Evolutionary conservation across 2,113 vertebrate genomes (phyloP).

Genomic region (Oreotragus oreotragus): DNA sequence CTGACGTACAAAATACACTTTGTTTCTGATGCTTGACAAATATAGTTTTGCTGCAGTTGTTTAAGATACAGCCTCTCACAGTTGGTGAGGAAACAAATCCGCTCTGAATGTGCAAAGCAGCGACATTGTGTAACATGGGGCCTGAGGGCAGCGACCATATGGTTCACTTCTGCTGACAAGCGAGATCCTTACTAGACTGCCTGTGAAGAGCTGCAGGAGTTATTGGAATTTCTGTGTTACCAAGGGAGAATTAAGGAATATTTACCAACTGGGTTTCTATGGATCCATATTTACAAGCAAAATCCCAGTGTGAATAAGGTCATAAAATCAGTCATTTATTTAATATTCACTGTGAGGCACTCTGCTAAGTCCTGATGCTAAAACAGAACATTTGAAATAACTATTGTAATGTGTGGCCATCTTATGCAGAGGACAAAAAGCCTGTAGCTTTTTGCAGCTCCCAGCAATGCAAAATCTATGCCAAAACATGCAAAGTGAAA

Average conservation of each 20-base stretch:
- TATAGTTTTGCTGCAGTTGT: background rate
- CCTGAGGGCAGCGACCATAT: background rate
- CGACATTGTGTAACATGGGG: background rate
- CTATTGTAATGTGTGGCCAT: background rate
- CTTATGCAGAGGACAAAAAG: background rate
- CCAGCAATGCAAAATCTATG: background rate
- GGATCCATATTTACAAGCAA: background rate
- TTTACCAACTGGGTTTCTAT: background rate
- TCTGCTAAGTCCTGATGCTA: background rate
- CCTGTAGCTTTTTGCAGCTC: background rate
- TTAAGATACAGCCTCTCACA: background rate
- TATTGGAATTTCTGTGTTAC: background rate
- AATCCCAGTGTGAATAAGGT: background rate
- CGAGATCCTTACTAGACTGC: background rate
- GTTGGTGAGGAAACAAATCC: background rate
- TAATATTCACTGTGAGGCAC: background rate
- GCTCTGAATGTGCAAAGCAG: background rate
- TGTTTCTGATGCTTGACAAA: background rate
- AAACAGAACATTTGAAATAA: background rate
- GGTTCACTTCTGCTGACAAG: background rate
- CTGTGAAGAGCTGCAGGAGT: background rate
- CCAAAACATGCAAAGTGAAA: background rate
- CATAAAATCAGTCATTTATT: background rate
- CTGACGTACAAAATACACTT: background rate
- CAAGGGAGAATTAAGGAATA: background rate